Conservation (phyloP, 64 coral and sea anemone species). For the Stylophora pistillata region DNA sequence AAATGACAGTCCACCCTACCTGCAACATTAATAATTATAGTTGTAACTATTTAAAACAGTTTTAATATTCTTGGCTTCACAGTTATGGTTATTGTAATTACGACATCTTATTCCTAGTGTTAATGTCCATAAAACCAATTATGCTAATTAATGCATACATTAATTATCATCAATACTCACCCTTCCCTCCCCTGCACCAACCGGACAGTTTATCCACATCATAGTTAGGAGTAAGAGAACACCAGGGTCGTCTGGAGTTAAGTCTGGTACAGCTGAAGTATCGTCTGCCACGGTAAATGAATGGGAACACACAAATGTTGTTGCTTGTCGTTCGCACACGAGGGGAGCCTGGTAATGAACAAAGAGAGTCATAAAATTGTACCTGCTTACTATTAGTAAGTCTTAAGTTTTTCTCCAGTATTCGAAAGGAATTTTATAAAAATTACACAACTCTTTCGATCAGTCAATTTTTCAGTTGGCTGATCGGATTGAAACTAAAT, state of each 20-base stretch:
- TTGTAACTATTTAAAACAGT: too few species aligned
- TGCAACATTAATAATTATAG: too few species aligned
- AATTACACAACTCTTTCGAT: too few species aligned
- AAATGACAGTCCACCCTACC: too few species aligned
- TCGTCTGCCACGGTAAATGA: constrained; percentile 4
- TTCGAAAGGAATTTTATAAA: too few species aligned
- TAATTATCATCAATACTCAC: neutral
- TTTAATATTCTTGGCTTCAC: too few species aligned
- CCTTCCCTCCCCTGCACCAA: neutral
- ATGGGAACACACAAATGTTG: constrained; percentile 53
- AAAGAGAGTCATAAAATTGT: neutral
- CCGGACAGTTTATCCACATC: constrained; percentile 30
- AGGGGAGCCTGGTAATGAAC: neutral
- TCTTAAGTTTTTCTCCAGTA: too few species aligned
- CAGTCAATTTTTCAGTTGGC: too few species aligned
- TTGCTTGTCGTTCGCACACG: neutral
- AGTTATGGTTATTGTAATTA: neutral
- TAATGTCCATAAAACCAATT: neutral
- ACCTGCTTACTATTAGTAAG: neutral
- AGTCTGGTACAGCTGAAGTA: constrained; percentile 29
- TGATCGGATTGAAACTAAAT: too few species aligned
- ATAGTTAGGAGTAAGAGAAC: constrained; percentile 40
- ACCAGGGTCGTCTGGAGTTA: constrained; percentile 42
- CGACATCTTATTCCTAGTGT: neutral
- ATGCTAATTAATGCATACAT: neutral